These are phyloP conservation scores for honey bee (Apis mellifera) DNA, from an alignment of 1,140 invertebrate species.

Conservation along the genomic window Amel_HAv3.1 CM009937.2:6992501-6993000, in stretches of 20 bases:
- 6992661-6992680: not conserved
- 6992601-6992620: constrained; percentile 64
- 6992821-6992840: no score
- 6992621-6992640: constrained; percentile 66
- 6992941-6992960: no score
- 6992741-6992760: not conserved
- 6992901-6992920: no score
- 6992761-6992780: not conserved
- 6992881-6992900: no score
- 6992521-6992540: not conserved
- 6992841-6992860: no score
- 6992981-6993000: no score
- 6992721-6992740: not conserved
- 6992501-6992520: not conserved
- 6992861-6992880: no score
- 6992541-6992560: constrained; percentile 34
- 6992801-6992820: no score
- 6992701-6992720: constrained; percentile 26
- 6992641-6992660: constrained; percentile 62
- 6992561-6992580: constrained; percentile 71
- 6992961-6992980: no score
- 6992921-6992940: no score
- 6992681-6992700: constrained; percentile 10
- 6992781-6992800: not conserved
- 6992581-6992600: constrained; percentile 55